Percentiles rank a stretch among this genome's conserved stretches.
These are phyloP conservation scores for Chionis minor DNA, from an alignment of 2,113 vertebrate species.

Conservation along the genomic window DNA sequence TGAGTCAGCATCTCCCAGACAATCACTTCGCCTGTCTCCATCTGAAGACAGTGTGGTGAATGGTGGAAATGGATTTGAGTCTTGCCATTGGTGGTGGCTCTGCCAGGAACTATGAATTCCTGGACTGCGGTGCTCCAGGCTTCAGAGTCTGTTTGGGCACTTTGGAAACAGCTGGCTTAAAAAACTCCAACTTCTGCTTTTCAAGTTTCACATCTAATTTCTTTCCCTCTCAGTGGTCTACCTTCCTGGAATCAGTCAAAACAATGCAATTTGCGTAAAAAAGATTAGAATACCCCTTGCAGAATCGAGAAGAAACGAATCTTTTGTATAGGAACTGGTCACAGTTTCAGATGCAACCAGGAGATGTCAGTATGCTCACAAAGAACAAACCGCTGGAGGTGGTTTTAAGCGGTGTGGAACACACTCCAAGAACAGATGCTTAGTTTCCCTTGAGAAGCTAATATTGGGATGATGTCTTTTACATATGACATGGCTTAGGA, in stretches of 20 bases:
- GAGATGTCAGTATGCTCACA: constrained; percentile 68
- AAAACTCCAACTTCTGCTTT: not conserved
- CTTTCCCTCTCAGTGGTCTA: fast-evolving
- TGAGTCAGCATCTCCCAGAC: not conserved
- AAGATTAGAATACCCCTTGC: not conserved
- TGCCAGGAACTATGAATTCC: not conserved
- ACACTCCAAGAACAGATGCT: not conserved
- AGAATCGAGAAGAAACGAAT: fast-evolving
- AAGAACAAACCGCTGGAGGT: not conserved
- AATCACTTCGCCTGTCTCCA: not conserved
- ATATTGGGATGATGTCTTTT: not conserved
- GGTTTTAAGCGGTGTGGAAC: not conserved
- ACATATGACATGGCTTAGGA: not conserved
- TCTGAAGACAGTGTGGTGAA: not conserved
- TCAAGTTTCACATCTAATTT: not conserved
- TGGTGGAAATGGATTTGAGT: not conserved
- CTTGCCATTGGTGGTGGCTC: not conserved
- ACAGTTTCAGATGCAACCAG: constrained; percentile 38
- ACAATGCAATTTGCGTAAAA: not conserved
- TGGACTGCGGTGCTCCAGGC: not conserved
- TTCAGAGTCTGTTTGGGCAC: not conserved
- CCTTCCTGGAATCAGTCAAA: not conserved
- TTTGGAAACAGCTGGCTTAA: not conserved
- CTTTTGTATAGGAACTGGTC: not conserved
- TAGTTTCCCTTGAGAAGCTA: not conserved